These are phyloP conservation scores for Microplitis demolitor DNA, from an alignment of 1,140 invertebrate genomes.

Conservation along the genomic window DNA sequence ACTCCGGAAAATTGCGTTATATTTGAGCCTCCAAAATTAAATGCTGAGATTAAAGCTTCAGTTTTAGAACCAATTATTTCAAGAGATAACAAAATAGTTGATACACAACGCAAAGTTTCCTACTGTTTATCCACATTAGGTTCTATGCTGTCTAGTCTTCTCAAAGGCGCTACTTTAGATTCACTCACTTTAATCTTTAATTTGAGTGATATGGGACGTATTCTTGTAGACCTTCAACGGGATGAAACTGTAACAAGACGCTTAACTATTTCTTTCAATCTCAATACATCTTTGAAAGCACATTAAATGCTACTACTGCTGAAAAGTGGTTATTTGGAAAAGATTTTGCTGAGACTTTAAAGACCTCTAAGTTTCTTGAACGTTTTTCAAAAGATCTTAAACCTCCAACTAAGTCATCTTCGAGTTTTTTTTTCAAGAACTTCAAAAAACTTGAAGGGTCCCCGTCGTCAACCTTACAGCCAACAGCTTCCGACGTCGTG, in stretches of 20 bases:
- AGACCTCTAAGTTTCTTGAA: no score
- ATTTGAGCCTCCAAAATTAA: constrained; percentile 10
- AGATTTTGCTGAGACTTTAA: no score
- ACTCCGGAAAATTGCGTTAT: constrained; percentile 16
- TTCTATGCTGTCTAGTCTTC: background rate
- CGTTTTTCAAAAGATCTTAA: background rate
- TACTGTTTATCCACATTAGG: constrained; percentile 1
- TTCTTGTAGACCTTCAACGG: constrained; percentile 7
- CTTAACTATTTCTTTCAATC: no score
- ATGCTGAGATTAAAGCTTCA: constrained; percentile 3
- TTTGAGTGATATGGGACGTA: constrained; percentile 16
- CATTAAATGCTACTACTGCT: no score
- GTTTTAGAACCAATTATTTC: constrained; percentile 7
- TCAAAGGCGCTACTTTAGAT: background rate
- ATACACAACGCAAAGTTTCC: constrained; percentile 18
- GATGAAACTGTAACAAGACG: no score
- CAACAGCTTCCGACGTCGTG: background rate
- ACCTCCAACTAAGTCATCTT: background rate
- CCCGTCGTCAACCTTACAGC: background rate
- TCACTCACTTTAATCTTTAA: background rate
- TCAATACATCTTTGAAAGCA: no score
- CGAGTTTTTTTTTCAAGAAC: background rate
- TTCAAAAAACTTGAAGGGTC: constrained; percentile 14
- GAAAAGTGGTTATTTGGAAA: no score
- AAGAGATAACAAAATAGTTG: constrained; percentile 6